Base-by-base conservation (phyloP, 2,113 vertebrate genomes). In the Azemiops feae region DNA sequence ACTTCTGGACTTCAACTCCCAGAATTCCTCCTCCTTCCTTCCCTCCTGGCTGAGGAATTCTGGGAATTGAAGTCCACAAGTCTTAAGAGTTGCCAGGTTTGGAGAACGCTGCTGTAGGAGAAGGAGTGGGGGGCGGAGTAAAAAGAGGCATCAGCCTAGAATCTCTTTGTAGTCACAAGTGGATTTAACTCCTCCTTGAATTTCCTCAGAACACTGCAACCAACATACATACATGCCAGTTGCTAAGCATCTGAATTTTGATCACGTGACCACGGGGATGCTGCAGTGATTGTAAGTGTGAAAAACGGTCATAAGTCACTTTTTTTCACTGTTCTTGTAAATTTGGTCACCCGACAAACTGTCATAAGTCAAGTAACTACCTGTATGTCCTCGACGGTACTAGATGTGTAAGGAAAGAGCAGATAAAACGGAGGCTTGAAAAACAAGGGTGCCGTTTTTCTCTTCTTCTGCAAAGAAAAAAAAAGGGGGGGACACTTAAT, bases 321-420 rank as follows among this genome's bases (percentile, higher is more conserved):
- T 30, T 47, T 60, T 30, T 64, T 12, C 58, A 64, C 10, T 2
- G 10, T 9, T 0, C 1, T 60, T 11, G 25, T 60, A 27, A 60
- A 25, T 60, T 60, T 60, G 58, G 58, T 30, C 25, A 30, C 3
- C 27, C 10, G 30, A 4, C 58, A 0, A 27, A 60, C 25, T 10
- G 25, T 58, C 25, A 7, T 23, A 58, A 9, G 57, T 25, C 23
- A 7, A 25, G 23, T 50, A 23, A 23, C 7, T 25, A 25, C 23
- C 55, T 58, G 57, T 43, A 14, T 34, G 86, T 0, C 1, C 2
- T 45, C 22, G 10, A 20, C 50, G 3, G 27, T 27, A 12, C 9
- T 1, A 1, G 85, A 43, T 0, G 0, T 3, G 55, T 22, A 0
- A 64, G 0, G 0, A 92, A 52, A 54, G 39, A 10, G 25, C 18